Evolutionary conservation across 2,113 vertebrate species (phyloP).

Genomic region (Xenotilapia flavipinnis): DNA sequence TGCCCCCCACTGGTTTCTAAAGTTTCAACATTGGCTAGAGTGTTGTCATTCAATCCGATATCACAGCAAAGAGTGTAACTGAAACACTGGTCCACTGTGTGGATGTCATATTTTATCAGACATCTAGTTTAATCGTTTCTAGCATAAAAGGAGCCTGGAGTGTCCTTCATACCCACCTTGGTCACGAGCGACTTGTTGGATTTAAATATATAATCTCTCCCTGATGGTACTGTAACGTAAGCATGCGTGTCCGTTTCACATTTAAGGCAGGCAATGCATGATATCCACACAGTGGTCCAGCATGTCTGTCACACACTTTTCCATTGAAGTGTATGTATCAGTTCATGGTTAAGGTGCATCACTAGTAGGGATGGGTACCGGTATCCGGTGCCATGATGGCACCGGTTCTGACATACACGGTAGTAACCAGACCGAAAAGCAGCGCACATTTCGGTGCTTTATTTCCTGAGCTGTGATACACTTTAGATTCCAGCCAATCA

Average conservation of each 20-base stretch:
- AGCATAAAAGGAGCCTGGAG: background rate
- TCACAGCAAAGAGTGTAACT: background rate
- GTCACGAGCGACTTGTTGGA: background rate
- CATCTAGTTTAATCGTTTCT: background rate
- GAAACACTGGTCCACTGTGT: background rate
- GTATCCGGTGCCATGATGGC: too few relatives aligned
- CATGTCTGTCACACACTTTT: fast-evolving
- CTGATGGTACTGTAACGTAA: background rate
- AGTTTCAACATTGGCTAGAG: background rate
- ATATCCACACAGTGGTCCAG: background rate
- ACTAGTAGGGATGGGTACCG: background rate
- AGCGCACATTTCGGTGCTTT: too few relatives aligned
- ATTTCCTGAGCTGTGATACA: too few relatives aligned
- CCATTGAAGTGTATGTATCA: background rate
- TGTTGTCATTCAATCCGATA: background rate
- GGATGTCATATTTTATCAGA: background rate
- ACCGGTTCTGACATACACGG: too few relatives aligned
- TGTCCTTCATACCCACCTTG: background rate
- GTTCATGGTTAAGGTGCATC: background rate
- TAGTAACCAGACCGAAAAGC: too few relatives aligned
- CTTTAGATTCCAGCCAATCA: too few relatives aligned
- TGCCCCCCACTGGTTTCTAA: background rate
- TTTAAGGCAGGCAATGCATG: background rate
- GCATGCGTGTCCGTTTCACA: background rate
- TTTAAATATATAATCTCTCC: background rate